Evolutionary conservation across 2,888 invertebrate species (phyloP), one percentile per base, ranked within the genome.

Genomic region (Drosophila nr. fundita): DNA sequence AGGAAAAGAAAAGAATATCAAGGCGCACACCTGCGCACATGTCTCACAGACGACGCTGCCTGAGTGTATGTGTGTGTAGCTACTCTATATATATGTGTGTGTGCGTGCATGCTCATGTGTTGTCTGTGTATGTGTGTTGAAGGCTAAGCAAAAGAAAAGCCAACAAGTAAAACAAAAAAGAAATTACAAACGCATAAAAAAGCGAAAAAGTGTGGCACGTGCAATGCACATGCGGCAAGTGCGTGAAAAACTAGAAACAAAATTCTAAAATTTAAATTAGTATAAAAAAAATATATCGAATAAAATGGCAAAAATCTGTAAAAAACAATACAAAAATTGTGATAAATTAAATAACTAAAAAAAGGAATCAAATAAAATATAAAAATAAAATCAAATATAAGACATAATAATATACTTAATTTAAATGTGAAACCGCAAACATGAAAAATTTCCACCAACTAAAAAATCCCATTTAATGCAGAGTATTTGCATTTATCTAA

Each of bases 1-100:
- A 5, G 4, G 4, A 45, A 15, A 38, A 6, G 36, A 15, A 27
- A 40, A 6, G 29, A 15, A 30, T 87, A 81, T 76, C 83, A 87
- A 87, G 89, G 79, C 81, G 71, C 82, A 88, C 86, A 87, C 87
- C 87, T 87, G 90, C 86, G 86, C 86, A 87, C 88, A 87, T 85
- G 81, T 86, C 68, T 71, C 68, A 64, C 67, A 58, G 68, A 61
- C 67, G 42, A 54, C 45, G 24, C 45, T 64, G 68, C 32, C 70
- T 71, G 49, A 52, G 50, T 53, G 30, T 58, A 38, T 57, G 53
- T 30, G 52, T 57, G 67, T 70, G 66, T 42, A 32, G 32, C 32
- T 32, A 32, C 32, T 32, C 32, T 11, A 32, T 32, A 4, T 11
- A 32, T 32, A 50, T 68, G 71, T 36, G 60, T 60, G 65, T 59